A percentile compares a stretch with the other conserved stretches of the same genome.
Conservation (phyloP, 2,888 invertebrate species). For the Himalopsyche anomala region DNA sequence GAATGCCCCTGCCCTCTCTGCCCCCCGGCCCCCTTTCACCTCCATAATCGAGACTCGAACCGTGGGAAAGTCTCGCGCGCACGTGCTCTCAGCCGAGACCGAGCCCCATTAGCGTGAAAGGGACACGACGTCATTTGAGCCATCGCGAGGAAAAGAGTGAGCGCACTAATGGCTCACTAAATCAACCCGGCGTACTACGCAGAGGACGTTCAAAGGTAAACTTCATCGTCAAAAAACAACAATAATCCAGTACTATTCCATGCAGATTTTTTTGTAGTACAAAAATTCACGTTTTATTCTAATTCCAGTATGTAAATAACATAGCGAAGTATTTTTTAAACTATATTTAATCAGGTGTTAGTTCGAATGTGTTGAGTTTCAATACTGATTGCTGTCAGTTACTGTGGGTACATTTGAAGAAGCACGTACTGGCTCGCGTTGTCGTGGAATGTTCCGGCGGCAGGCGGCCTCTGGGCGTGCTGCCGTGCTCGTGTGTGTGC, state of each 20-base stretch:
- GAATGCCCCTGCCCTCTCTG: constrained; percentile 40
- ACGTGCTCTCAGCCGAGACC: constrained; percentile 45
- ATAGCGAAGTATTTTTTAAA: neutral
- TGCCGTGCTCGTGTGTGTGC: constrained; percentile 36
- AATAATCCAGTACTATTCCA: neutral
- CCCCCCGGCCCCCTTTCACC: constrained; percentile 37
- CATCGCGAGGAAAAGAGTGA: constrained; percentile 6
- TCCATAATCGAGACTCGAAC: constrained; percentile 43
- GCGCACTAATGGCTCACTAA: constrained; percentile 33
- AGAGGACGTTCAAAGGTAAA: constrained; percentile 42
- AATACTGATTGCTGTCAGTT: constrained; percentile 11
- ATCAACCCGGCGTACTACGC: constrained; percentile 43
- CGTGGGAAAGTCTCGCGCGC: constrained; percentile 48
- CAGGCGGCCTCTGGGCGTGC: constrained; percentile 40
- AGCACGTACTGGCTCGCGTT: constrained; percentile 40
- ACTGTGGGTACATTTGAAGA: constrained; percentile 27
- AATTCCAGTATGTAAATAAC: neutral
- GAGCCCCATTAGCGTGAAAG: constrained; percentile 37
- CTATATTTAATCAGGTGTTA: constrained; percentile 7
- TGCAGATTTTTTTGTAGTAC: neutral
- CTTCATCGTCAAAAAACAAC: constrained; percentile 6
- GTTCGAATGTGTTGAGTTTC: constrained; percentile 1
- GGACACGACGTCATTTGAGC: neutral
- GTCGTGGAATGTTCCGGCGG: constrained; percentile 40
- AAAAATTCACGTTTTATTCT: neutral